Percentiles rank a stretch among this genome's conserved stretches.
Evolutionary conservation across 2,888 invertebrate species (phyloP).

Genomic region (Rosalia funebris): DNA sequence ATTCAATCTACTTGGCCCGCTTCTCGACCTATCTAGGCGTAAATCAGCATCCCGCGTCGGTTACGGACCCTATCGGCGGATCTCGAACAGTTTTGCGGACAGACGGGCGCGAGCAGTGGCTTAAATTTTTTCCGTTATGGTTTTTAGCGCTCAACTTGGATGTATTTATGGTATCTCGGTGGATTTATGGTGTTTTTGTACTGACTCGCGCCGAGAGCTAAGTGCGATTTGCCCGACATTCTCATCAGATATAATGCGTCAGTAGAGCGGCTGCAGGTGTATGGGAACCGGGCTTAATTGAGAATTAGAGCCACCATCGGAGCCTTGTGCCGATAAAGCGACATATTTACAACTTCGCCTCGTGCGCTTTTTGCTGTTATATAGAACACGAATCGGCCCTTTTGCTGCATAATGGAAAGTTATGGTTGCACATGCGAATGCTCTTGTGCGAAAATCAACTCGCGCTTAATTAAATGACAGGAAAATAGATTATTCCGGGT

Average conservation of each 20-base stretch:
- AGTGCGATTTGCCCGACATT: constrained; percentile 42
- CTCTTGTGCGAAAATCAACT: no score
- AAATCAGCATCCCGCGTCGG: constrained; percentile 42
- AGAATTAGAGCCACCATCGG: constrained; percentile 34
- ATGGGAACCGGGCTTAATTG: constrained; percentile 33
- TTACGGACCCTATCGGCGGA: constrained; percentile 48
- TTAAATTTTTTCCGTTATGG: constrained; percentile 41
- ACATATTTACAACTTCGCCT: constrained; percentile 3
- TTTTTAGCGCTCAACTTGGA: constrained; percentile 41
- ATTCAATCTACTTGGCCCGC: no score
- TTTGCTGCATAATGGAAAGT: no score
- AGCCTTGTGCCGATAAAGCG: constrained; percentile 12
- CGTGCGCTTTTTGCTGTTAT: no score
- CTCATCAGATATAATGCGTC: constrained; percentile 33
- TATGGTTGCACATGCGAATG: no score
- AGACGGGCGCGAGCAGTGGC: constrained; percentile 39
- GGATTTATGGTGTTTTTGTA: constrained; percentile 54
- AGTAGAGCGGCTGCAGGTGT: constrained; percentile 27
- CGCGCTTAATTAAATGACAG: no score
- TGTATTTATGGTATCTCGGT: constrained; percentile 49
- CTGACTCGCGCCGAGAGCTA: constrained; percentile 33
- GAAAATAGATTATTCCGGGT: no score
- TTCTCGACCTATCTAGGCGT: constrained; percentile 31
- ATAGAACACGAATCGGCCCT: no score
- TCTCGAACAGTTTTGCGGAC: constrained; percentile 47